A percentile compares a stretch with the other conserved stretches of the same genome.
Evolutionary conservation across 92 coral and sea anemone species (phyloP).

Genomic region (Paragorgia papillata): DNA sequence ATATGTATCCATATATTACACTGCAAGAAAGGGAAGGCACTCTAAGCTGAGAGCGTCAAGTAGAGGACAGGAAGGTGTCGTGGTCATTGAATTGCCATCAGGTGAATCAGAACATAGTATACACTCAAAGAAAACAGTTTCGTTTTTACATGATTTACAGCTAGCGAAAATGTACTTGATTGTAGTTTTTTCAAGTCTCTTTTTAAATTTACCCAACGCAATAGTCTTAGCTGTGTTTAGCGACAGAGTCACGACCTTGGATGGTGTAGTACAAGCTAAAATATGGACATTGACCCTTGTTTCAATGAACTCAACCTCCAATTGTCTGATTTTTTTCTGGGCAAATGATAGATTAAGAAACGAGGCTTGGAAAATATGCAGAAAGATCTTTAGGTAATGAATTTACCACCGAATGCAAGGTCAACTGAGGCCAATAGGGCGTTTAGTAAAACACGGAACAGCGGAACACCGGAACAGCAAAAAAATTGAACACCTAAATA

Average conservation of each 20-base stretch:
- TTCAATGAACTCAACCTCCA: conserved; percentile 29
- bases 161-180: conserved; percentile 39
- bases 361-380: conserved; percentile 24
- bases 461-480: too few relatives aligned
- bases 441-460: too few relatives aligned
- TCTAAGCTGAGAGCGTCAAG: not conserved
- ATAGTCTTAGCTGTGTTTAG: not conserved
- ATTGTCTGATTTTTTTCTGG: conserved; percentile 38
- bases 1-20: conserved; percentile 14
- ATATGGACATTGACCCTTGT: conserved; percentile 42
- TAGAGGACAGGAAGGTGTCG: too few relatives aligned
- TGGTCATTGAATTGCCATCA: not conserved
- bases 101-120: not conserved
- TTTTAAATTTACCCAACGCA: conserved; percentile 32
- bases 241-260: not conserved
- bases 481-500: too few relatives aligned
- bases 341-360: conserved; percentile 20
- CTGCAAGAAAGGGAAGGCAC: conserved; percentile 1
- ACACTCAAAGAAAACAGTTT: conserved; percentile 13
- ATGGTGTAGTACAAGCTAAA: conserved; percentile 29
- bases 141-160: conserved; percentile 27
- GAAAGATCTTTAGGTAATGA: not conserved
- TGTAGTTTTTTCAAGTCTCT: conserved; percentile 10
- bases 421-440: too few relatives aligned
- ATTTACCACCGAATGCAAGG: too few relatives aligned